phyloP scores from a whole-genome alignment of 2,113 vertebrate genomes.

The Strix uralensis region DNA sequence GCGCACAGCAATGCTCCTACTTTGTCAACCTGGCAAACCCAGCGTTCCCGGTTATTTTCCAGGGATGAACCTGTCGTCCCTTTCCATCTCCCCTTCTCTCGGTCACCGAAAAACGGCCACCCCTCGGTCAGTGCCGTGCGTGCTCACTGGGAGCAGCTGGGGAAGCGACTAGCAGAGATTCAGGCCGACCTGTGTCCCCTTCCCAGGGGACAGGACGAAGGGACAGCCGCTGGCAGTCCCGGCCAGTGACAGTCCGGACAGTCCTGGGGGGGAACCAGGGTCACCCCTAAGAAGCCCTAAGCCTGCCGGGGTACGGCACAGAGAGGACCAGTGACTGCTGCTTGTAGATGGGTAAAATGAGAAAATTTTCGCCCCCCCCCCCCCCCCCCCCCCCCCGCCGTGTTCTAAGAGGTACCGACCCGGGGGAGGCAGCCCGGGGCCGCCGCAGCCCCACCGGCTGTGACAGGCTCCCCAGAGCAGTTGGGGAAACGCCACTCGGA shows the following conservation, averaged over 20 bases:
- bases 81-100: background rate
- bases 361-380: fast-evolving
- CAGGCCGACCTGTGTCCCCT: background rate
- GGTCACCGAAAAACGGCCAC: background rate
- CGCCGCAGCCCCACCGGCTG: background rate
- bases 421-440: no score
- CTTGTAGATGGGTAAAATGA: background rate
- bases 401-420: no score
- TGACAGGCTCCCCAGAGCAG: background rate
- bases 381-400: no score
- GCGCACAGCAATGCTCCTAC: background rate
- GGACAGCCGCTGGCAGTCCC: background rate
- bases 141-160: background rate
- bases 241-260: background rate
- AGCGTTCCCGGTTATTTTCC: background rate
- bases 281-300: background rate
- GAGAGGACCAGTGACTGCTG: background rate
- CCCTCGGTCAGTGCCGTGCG: background rate
- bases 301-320: background rate
- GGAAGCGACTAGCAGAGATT: background rate
- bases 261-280: no score
- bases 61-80: background rate
- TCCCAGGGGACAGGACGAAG: background rate
- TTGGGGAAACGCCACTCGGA: fast-evolving
- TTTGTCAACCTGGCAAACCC: background rate